Evolutionary conservation across 2,888 invertebrate genomes (phyloP), one percentile per base, ranked within the genome.

Genomic region (Torymus auratus): DNA sequence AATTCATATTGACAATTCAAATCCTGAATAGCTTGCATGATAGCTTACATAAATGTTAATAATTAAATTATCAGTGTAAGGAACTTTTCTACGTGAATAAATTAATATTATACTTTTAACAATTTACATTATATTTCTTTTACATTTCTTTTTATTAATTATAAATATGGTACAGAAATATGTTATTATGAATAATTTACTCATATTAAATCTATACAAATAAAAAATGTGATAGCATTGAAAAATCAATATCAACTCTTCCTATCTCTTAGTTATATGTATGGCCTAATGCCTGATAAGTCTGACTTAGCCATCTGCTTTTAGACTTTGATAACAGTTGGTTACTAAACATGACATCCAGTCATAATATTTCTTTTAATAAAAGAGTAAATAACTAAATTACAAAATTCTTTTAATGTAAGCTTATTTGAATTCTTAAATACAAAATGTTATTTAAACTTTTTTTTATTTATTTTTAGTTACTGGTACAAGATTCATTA

Each of bases 401-500:
- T 70, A 7, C 50, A 23, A 58, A 20, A 15, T 58, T 20, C 3
- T 14, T 62, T 28, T 13, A 58, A 20, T 65, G 58, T 58, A 58
- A 56, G 58, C 17, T 12, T 12, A 41, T 61, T 23, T 11, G 28
- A 67, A 60, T 67, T 52, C 15, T 50, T 41, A 67, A 53, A 53
- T 14, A 17, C 2, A 41, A 23, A 13, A 4, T 15, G 28, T 78
- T 13, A 58, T 75, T 28, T 65, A 60, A 20, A 41, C 20, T 58
- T 23, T 50, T 23, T 50, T 13, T 20, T 41, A 68, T 76, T 69
- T 72, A 56, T 76, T 69, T 78, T 68, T 85, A 91, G 91, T 86
- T 91, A 70, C 87, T 91, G 83, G 91, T 91, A 65, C 91, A 91
- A 85, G 91, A 91, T 86, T 84, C 92, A 60, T 88, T 93, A 84